phyloP scores from a whole-genome alignment of 1,140 invertebrate genomes.

The Pogonus chalceus region DNA sequence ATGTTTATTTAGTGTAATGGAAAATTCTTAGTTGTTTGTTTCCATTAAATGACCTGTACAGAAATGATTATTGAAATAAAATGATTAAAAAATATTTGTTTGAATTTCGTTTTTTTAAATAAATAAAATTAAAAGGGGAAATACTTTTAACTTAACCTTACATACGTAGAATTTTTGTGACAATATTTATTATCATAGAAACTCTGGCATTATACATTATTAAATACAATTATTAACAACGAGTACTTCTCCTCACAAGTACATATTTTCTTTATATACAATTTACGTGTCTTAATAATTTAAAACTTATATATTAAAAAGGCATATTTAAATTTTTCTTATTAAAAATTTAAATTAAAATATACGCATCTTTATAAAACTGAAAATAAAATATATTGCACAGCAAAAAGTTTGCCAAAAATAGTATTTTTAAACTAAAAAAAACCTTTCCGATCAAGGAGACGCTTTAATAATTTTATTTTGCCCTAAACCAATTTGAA shows the following conservation, averaged over 20 bases:
- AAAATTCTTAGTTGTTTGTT: too few species aligned
- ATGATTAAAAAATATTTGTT: too few species aligned
- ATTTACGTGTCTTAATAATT: too few species aligned
- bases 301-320: neutral
- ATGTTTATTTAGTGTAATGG: too few species aligned
- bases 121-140: too few species aligned
- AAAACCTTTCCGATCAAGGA: neutral
- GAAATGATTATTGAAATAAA: too few species aligned
- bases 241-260: slow-evolving; percentile 2
- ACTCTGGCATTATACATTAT: too few species aligned
- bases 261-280: slow-evolving; percentile 6
- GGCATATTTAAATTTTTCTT: neutral
- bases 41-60: too few species aligned
- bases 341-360: neutral
- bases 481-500: slow-evolving; percentile 69
- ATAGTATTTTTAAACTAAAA: neutral
- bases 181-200: too few species aligned
- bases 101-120: too few species aligned
- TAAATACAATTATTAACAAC: slow-evolving; percentile 1
- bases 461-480: neutral
- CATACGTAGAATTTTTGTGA: too few species aligned
- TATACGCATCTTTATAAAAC: neutral
- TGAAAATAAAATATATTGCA: neutral
- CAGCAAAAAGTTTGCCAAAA: neutral
- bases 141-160: too few species aligned